Percentiles rank a stretch among this genome's conserved stretches.
Evolutionary conservation across 2,888 invertebrate genomes (phyloP).

Genomic region (Bruchidius siliquastri): DNA sequence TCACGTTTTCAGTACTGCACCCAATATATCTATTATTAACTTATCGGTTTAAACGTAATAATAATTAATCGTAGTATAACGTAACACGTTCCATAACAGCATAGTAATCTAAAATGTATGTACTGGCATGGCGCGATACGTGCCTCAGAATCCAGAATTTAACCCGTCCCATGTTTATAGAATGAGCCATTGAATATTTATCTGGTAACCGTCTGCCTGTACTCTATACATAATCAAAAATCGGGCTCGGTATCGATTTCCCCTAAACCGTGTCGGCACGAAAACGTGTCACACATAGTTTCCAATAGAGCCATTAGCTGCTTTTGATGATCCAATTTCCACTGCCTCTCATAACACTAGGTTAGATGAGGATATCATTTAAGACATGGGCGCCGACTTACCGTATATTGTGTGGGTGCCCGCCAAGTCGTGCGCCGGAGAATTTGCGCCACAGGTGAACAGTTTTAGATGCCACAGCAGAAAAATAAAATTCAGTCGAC

Average conservation of each 20-base stretch:
- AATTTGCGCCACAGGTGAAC: too few relatives aligned
- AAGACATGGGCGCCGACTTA: too few relatives aligned
- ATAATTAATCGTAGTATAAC: neutral
- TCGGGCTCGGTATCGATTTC: neutral
- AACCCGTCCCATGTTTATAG: neutral
- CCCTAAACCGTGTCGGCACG: neutral
- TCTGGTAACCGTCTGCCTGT: neutral
- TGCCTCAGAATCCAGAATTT: neutral
- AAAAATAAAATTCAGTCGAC: too few relatives aligned
- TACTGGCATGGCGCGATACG: neutral
- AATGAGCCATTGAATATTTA: neutral
- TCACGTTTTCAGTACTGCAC: neutral
- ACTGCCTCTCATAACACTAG: neutral
- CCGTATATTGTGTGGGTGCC: too few relatives aligned
- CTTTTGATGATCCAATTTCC: neutral
- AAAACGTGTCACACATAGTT: neutral
- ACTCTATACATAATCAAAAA: neutral
- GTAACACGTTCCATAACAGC: neutral
- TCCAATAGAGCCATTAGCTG: neutral
- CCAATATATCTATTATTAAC: neutral
- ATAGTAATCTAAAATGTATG: neutral
- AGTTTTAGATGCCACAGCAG: too few relatives aligned
- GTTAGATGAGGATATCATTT: neutral
- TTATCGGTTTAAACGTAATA: neutral
- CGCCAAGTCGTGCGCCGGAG: too few relatives aligned